Conservation (phyloP, 2,797 vertebrate species). For the Myiotriccus ornatus region DNA sequence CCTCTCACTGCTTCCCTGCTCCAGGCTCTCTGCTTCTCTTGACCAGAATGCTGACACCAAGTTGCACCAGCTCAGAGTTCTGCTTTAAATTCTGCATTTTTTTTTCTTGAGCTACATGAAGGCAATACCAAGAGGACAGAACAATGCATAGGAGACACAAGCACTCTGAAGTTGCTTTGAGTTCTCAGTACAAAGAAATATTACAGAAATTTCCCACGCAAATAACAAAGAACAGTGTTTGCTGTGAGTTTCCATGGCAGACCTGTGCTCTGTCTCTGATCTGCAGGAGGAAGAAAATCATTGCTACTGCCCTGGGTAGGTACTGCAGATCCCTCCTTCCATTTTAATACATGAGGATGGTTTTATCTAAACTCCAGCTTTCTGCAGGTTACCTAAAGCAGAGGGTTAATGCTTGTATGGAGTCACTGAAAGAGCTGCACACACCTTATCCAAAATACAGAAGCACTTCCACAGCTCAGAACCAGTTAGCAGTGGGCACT, state of each 20-base stretch:
- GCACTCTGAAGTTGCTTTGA: neutral
- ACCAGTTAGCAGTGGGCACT: neutral
- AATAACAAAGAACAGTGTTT: slow-evolving; percentile 6
- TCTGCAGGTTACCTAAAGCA: neutral
- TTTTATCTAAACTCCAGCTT: neutral
- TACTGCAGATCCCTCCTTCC: neutral
- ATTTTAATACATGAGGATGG: neutral
- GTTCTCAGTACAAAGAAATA: slow-evolving; percentile 13
- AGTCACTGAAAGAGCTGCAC: neutral
- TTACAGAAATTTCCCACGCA: neutral
- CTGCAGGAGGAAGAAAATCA: neutral
- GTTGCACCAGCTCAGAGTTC: neutral
- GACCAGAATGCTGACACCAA: neutral
- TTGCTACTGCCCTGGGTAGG: neutral
- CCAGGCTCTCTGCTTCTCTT: neutral
- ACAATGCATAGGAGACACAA: neutral
- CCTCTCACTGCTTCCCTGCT: neutral
- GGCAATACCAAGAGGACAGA: neutral
- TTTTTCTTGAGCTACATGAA: neutral
- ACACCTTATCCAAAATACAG: neutral
- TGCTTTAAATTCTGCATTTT: neutral
- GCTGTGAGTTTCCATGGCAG: neutral
- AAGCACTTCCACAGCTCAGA: neutral
- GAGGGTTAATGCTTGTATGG: neutral
- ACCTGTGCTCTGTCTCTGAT: neutral